Percentiles rank a stretch among this genome's conserved stretches.
Evolutionary conservation across 2,113 vertebrate genomes (phyloP).

Genomic region (Athene cunicularia): DNA sequence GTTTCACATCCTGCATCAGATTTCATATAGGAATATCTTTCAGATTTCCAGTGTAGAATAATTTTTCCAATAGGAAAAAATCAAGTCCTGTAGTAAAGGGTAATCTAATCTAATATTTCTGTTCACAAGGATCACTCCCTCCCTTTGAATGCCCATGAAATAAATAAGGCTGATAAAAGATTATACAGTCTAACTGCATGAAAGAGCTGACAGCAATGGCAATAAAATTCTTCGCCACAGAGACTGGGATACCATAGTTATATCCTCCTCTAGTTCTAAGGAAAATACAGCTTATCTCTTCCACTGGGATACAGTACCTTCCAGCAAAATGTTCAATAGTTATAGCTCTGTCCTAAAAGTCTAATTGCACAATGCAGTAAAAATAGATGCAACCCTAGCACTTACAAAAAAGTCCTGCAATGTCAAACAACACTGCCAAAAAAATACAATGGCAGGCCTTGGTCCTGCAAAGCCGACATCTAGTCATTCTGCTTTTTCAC

Average conservation of each 20-base stretch:
- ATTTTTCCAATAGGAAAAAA: neutral
- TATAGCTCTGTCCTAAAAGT: conserved; percentile 9
- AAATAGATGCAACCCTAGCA: conserved; percentile 10
- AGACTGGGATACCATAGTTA: neutral
- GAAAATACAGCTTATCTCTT: neutral
- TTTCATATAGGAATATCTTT: neutral
- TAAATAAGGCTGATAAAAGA: neutral
- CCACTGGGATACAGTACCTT: neutral
- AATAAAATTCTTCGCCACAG: neutral
- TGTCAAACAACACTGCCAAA: neutral
- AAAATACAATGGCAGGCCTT: conserved; percentile 21
- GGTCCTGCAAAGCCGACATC: conserved; percentile 16
- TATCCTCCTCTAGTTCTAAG: neutral
- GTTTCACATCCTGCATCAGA: neutral
- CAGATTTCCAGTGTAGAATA: neutral
- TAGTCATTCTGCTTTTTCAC: neutral
- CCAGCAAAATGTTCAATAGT: neutral
- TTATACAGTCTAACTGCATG: neutral
- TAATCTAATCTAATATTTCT: neutral
- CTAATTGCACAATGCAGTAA: conserved; percentile 32
- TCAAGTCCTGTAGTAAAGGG: neutral
- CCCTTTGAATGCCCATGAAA: neutral
- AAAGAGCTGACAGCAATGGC: neutral
- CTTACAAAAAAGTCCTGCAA: conserved; percentile 17
- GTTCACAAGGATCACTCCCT: neutral